Evolutionary conservation across 2,113 vertebrate species (phyloP).

Genomic region (Miniopterus natalensis): DNA sequence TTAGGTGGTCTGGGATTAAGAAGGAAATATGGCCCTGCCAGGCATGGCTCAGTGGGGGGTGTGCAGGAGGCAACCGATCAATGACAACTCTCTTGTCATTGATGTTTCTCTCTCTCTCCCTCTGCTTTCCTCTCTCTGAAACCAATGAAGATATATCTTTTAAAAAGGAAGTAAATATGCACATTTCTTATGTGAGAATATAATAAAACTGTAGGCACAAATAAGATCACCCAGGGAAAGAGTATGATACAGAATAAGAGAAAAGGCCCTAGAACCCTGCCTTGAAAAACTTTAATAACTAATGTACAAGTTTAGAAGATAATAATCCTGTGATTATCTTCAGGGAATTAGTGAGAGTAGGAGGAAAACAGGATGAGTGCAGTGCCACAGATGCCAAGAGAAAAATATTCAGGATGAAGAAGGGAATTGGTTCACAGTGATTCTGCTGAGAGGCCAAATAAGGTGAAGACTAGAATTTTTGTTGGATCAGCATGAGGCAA

Average conservation of each 20-base stretch:
- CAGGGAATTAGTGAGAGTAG: background rate
- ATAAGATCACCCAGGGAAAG: background rate
- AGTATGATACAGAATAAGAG: background rate
- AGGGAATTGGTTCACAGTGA: background rate
- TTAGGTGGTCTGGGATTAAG: background rate
- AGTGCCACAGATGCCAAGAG: background rate
- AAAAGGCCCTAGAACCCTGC: background rate
- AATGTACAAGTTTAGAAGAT: background rate
- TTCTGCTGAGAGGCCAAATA: background rate
- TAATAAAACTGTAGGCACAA: background rate
- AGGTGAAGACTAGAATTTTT: background rate
- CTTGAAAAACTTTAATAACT: conserved; percentile 26
- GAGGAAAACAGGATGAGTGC: background rate
- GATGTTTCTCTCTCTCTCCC: no score
- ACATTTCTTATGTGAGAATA: background rate
- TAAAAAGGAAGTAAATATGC: background rate
- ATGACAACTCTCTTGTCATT: no score
- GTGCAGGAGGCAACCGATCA: no score
- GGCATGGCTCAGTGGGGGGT: no score
- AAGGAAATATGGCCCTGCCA: no score
- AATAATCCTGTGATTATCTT: background rate
- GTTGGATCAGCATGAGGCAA: background rate
- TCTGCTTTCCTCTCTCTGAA: no score
- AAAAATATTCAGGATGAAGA: background rate
- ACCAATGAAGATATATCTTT: no score